Conservation (phyloP, 2,113 vertebrate species). For the Microtus pennsylvanicus region DNA sequence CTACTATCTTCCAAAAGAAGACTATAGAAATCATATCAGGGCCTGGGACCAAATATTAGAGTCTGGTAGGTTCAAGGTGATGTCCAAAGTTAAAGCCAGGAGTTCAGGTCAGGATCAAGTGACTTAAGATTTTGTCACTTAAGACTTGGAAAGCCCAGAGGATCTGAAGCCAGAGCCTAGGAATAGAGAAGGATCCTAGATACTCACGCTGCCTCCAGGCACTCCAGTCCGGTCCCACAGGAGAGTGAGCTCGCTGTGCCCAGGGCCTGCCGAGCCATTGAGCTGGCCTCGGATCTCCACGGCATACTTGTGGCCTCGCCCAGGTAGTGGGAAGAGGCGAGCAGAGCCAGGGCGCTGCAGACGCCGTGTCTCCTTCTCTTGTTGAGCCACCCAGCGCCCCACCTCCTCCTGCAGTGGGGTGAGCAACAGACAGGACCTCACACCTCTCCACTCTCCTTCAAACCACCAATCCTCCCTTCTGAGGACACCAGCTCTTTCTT, state of each 20-base stretch:
- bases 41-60: neutral
- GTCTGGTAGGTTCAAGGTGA: neutral
- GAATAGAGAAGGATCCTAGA: neutral
- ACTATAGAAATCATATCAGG: neutral
- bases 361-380: constrained; percentile 91
- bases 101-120: neutral
- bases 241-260: constrained; percentile 94
- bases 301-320: constrained; percentile 92
- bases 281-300: constrained; percentile 94
- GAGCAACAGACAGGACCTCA: neutral
- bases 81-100: neutral
- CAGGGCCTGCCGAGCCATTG: constrained; percentile 93
- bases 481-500: neutral
- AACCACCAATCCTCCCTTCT: neutral
- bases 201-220: constrained; percentile 92
- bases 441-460: neutral
- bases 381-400: constrained; percentile 92
- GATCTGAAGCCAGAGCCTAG: neutral
- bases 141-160: neutral
- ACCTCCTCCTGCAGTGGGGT: constrained; percentile 88
- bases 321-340: constrained; percentile 91
- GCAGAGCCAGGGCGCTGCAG: constrained; percentile 90
- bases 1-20: neutral
- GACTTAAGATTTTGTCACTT: neutral
- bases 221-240: constrained; percentile 93